Conservation (phyloP, 35 echinoderm and acorn worm genomes). For the Lytechinus pictus region DNA sequence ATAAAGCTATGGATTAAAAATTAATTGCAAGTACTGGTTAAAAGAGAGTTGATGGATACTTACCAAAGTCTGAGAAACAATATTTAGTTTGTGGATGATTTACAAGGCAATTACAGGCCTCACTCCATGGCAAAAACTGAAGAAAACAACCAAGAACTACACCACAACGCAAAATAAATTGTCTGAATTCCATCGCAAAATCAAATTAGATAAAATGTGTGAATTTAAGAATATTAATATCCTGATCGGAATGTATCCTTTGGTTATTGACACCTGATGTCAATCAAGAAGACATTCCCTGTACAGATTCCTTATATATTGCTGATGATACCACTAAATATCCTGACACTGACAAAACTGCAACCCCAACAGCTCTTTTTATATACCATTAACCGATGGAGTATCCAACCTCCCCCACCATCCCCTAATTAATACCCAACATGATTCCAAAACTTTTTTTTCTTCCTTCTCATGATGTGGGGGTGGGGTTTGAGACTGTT, state of each 20-base stretch:
- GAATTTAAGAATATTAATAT: not conserved
- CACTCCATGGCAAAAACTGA: not conserved
- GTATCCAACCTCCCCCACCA: conserved; percentile 23
- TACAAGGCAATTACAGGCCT: conserved; percentile 40
- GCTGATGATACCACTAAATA: conserved; percentile 11
- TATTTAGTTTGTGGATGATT: conserved; percentile 37
- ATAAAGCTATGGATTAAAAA: too few relatives aligned
- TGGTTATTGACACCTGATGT: not conserved
- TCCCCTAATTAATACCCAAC: conserved; percentile 13
- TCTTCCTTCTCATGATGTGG: not conserved
- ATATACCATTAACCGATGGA: not conserved
- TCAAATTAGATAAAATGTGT: not conserved
- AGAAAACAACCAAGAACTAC: not conserved
- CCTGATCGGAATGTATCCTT: not conserved
- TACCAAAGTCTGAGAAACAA: conserved; percentile 22
- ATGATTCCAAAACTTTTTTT: not conserved
- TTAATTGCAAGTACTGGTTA: too few relatives aligned
- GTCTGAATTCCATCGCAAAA: not conserved
- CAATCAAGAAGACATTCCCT: not conserved
- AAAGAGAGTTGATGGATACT: not conserved
- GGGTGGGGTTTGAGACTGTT: not conserved
- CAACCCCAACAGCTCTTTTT: conserved; percentile 10
- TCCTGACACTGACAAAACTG: conserved; percentile 14
- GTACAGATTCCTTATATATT: not conserved
- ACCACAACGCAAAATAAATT: not conserved